phyloP scores from a whole-genome alignment of 2,888 invertebrate genomes.

The Shargacucullia verbasci region DNA sequence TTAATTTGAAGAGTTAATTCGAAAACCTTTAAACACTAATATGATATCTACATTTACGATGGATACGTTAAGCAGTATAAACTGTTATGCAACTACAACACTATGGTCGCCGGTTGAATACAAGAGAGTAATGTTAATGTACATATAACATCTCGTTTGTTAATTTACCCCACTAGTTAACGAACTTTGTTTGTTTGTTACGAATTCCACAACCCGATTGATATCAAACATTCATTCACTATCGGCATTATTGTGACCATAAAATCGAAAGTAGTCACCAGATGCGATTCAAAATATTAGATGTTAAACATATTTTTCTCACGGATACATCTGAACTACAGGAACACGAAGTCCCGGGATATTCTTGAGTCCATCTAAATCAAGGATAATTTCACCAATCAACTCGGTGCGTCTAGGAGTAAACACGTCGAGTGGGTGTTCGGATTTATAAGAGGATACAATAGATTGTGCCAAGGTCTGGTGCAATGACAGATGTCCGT shows the following conservation, averaged over 20 bases:
- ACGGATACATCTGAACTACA: too few species aligned
- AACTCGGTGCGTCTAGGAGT: constrained; percentile 15
- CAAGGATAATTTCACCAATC: constrained; percentile 36
- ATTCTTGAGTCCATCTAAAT: constrained; percentile 15
- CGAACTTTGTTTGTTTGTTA: constrained; percentile 15
- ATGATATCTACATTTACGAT: too few species aligned
- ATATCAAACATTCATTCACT: constrained; percentile 15
- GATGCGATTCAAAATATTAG: too few species aligned
- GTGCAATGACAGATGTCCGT: constrained; percentile 72
- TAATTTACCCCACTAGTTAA: background rate
- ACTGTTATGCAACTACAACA: too few species aligned
- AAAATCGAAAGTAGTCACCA: background rate
- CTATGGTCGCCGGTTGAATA: too few species aligned
- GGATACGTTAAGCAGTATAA: too few species aligned
- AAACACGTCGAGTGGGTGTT: constrained; percentile 59
- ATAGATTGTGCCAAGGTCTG: constrained; percentile 76
- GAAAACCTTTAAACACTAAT: too few species aligned
- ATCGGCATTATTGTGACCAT: background rate
- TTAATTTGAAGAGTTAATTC: too few species aligned
- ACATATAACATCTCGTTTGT: background rate
- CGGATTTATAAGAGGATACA: constrained; percentile 68
- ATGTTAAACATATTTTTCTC: too few species aligned
- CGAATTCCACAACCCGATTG: constrained; percentile 10
- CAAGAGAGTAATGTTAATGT: too few species aligned
- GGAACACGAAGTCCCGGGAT: constrained; percentile 2